phyloP scores from a whole-genome alignment of 92 coral and sea anemone species.

The Zoanthus solanderi region DNA sequence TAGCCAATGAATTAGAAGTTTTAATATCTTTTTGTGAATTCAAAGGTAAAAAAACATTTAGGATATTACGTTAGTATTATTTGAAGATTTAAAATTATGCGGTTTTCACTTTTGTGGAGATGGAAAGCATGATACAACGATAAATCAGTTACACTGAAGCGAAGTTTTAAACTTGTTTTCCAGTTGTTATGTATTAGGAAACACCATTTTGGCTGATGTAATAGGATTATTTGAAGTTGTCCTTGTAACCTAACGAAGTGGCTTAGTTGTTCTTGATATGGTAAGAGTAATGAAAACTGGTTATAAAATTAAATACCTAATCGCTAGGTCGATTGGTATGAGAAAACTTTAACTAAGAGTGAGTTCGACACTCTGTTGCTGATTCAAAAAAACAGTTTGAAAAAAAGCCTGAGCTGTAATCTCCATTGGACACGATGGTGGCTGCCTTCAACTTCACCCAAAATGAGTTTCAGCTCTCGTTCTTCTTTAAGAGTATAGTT shows the following conservation, averaged over 20 bases:
- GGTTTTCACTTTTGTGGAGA: conserved; percentile 1
- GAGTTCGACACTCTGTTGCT: no score
- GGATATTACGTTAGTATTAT: conserved; percentile 2
- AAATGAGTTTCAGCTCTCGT: background rate
- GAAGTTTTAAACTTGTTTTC: conserved; percentile 13
- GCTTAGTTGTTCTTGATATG: conserved; percentile 10
- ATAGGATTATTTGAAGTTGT: background rate
- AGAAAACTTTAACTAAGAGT: no score
- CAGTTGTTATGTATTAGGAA: conserved; percentile 13
- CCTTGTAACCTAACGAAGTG: background rate
- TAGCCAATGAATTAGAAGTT: conserved; percentile 21
- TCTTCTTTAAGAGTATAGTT: background rate
- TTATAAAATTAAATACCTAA: background rate
- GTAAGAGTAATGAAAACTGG: conserved; percentile 9
- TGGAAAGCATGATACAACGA: background rate
- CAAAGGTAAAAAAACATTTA: background rate
- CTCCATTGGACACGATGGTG: no score
- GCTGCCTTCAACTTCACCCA: no score
- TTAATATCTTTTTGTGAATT: conserved; percentile 15
- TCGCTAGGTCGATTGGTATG: background rate
- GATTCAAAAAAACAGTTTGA: no score
- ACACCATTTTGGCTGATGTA: background rate
- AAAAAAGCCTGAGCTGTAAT: no score
- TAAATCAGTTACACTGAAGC: background rate
- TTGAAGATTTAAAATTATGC: conserved; percentile 6